Base-by-base conservation (phyloP, 2,113 vertebrate species). In the Pardalotus punctatus region DNA sequence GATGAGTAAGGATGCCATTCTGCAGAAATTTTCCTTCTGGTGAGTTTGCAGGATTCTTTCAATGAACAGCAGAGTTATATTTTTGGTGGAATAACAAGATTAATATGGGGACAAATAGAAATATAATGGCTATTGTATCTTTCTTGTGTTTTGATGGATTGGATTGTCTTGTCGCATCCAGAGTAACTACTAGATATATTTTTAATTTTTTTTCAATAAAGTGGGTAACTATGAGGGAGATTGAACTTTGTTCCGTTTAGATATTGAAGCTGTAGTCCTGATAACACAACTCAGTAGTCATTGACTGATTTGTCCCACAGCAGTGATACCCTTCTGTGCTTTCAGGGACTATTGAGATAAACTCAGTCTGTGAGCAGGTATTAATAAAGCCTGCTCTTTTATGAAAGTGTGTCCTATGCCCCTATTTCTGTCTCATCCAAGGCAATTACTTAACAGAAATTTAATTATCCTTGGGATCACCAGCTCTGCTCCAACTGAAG, bases 131-230 rank as follows among this genome's bases (percentile, higher is more conserved):
- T 35, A 42, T 66, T 86, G 25, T 96, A 33, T 82, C 38, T 89
- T 93, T 74, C 19, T 69, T 47, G 58, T 31, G 22, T 11, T 81
- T 81, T 91, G 60, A 88, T 87, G 48, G 43, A 76, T 92, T 93
- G 27, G 17, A 81, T 93, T 94, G 50, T 79, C 58, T 78, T 96
- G 74, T 91, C 43, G 51, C 77, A 79, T 91, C 94, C 60, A 76
- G 54, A 66, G 86, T 74, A 92, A 56, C 25, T 58, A 53, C 58
- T 89, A 92, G 51, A 67, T 92, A 81, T 77, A 29, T 43, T 90
- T 96, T 96, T 93, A 89, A 70, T 81, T 81, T 79, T 61, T 38
- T 81, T 60, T 82, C 83, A 85, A n/a, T 96, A 86, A 91, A 25
- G 12, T 31, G 77, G 11, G 81, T 94, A 72, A 94, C 58, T 92